These are phyloP conservation scores for Macquaria ambigua DNA, from an alignment of 2,113 vertebrate species.

Conservation along the genomic window DNA sequence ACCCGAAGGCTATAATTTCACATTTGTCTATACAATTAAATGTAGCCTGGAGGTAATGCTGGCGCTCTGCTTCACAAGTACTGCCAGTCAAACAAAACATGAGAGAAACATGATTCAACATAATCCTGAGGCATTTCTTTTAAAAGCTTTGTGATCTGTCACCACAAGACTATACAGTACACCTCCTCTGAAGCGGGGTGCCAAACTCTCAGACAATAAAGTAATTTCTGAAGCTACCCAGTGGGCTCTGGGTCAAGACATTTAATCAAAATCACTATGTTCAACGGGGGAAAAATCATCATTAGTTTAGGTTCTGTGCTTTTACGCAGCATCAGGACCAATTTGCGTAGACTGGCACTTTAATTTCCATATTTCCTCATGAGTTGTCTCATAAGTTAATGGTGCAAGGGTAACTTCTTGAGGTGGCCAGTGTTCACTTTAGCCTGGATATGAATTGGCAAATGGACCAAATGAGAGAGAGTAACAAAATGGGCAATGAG, in stretches of 20 bases:
- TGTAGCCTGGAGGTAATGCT: conserved; percentile 69
- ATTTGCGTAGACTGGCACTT: conserved; percentile 45
- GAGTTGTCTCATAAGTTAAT: conserved; percentile 55
- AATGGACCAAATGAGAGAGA: conserved; percentile 15
- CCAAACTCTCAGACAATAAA: conserved; percentile 10
- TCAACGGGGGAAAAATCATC: not conserved
- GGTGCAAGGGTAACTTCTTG: conserved; percentile 42
- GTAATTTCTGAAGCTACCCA: not conserved
- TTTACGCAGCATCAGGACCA: conserved; percentile 18
- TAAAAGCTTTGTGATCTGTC: conserved; percentile 59
- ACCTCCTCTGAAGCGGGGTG: conserved; percentile 1
- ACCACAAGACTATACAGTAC: conserved; percentile 31
- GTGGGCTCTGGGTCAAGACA: conserved; percentile 23
- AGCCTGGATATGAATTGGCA: conserved; percentile 10
- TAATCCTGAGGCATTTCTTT: conserved; percentile 71
- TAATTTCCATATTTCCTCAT: conserved; percentile 56
- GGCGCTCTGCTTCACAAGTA: conserved; percentile 54
- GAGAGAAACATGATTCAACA: conserved; percentile 65
- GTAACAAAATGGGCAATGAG: conserved; percentile 10
- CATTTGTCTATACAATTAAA: conserved; percentile 81
- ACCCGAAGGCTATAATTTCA: conserved; percentile 71
- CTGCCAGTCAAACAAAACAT: conserved; percentile 70
- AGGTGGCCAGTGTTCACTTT: conserved; percentile 15
- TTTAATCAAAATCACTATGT: conserved; percentile 40
- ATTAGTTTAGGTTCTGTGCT: conserved; percentile 14